Percentiles rank a stretch among this genome's conserved stretches.
Conservation (phyloP, 2,888 invertebrate genomes). For the Tenthredo amoena region DNA sequence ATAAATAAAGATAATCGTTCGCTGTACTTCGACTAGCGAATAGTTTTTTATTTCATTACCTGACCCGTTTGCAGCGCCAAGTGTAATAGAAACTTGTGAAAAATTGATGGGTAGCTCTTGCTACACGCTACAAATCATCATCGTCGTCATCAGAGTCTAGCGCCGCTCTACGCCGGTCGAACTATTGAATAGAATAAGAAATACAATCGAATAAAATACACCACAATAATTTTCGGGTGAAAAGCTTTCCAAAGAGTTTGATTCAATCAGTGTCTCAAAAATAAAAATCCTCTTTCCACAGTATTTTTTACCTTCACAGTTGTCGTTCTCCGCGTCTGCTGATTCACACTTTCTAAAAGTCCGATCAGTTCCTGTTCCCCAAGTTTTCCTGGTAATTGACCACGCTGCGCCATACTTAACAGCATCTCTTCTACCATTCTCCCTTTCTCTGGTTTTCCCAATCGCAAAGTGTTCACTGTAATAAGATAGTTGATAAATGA, state of each 20-base stretch:
- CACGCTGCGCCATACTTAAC: constrained; percentile 94
- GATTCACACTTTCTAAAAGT: constrained; percentile 91
- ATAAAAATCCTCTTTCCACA: background rate
- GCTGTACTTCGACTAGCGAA: constrained; percentile 15
- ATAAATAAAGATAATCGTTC: constrained; percentile 34
- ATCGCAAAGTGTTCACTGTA: constrained; percentile 94
- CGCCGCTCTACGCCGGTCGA: constrained; percentile 93
- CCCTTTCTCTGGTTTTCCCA: constrained; percentile 98
- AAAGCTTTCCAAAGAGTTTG: background rate
- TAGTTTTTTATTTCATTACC: constrained; percentile 18
- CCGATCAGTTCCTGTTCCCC: constrained; percentile 92
- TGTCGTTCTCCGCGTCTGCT: constrained; percentile 87
- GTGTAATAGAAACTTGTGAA: background rate
- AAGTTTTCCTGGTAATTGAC: constrained; percentile 91
- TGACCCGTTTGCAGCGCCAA: background rate
- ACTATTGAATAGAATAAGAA: constrained; percentile 79
- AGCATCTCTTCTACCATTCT: constrained; percentile 96
- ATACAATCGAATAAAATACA: background rate
- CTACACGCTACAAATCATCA: constrained; percentile 70
- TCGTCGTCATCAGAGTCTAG: constrained; percentile 92
- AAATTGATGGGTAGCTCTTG: background rate
- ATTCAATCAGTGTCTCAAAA: background rate
- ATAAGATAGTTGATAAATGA: background rate
- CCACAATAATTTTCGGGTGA: background rate
- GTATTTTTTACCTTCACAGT: constrained; percentile 84